Conservation (phyloP, 92 coral and sea anemone genomes). For the Heliopora coerulea region DNA sequence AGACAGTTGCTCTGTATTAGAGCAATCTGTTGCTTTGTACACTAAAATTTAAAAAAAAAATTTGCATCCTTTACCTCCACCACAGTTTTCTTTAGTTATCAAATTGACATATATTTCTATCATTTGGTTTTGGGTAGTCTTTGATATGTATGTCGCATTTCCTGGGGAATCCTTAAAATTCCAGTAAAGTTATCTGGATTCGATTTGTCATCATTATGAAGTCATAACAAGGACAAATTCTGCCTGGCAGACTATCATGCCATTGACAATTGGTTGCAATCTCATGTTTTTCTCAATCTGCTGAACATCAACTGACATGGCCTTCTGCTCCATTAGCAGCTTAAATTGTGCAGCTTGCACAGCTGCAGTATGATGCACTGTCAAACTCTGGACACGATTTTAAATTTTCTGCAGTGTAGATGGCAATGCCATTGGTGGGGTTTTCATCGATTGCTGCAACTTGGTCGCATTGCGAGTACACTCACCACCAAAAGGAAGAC, state of each 20-base stretch:
- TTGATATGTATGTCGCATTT: conserved; percentile 38
- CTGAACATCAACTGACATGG: conserved; percentile 12
- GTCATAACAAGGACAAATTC: conserved; percentile 3
- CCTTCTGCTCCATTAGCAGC: conserved; percentile 1
- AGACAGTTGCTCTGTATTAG: conserved; percentile 41
- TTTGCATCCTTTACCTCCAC: conserved; percentile 40
- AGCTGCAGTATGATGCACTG: conserved; percentile 41
- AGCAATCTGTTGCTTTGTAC: conserved; percentile 18
- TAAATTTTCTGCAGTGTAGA: conserved; percentile 11
- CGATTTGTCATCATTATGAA: conserved; percentile 15
- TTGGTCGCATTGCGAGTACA: conserved; percentile 41
- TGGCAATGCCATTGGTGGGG: conserved; percentile 10
- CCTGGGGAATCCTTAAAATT: conserved; percentile 22
- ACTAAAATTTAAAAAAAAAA: background rate
- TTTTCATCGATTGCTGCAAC: conserved; percentile 30
- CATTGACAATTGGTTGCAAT: conserved; percentile 25
- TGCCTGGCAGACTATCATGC: conserved; percentile 30
- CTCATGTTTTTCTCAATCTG: conserved; percentile 34
- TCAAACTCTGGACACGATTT: conserved; percentile 30
- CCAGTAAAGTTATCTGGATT: conserved; percentile 44
- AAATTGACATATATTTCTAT: conserved; percentile 32
- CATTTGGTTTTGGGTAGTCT: conserved; percentile 44
- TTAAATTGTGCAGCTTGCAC: conserved; percentile 32
- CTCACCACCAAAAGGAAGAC: conserved; percentile 50
- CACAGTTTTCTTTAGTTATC: conserved; percentile 25